Evolutionary conservation across 2,113 vertebrate genomes (phyloP).

Genomic region (Eurystomus gularis): DNA sequence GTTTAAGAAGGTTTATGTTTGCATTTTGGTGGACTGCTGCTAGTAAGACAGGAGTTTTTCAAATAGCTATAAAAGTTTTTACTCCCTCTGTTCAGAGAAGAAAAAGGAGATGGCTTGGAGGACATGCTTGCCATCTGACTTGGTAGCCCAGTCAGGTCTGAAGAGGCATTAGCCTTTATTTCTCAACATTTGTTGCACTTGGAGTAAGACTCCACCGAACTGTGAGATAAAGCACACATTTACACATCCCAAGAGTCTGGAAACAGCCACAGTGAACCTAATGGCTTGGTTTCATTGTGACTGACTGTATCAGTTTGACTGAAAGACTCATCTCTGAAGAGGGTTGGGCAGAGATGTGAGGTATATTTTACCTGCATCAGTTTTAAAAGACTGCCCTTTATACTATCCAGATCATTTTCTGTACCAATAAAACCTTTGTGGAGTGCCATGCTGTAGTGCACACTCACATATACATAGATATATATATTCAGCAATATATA

Average conservation of each 20-base stretch:
- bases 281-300: neutral
- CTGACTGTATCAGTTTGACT: neutral
- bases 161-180: neutral
- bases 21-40: neutral
- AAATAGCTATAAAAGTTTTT: neutral
- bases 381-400: neutral
- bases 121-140: neutral
- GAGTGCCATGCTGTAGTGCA: neutral
- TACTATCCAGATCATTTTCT: neutral
- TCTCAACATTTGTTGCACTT: neutral
- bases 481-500: neutral
- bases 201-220: neutral
- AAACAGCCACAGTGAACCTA: neutral
- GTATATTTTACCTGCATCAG: neutral
- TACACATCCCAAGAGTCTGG: neutral
- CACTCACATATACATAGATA: rapidly evolving
- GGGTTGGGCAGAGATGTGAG: neutral
- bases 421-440: neutral
- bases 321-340: neutral
- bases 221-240: neutral
- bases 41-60: neutral
- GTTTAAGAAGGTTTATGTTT: neutral
- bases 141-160: neutral
- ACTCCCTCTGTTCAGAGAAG: neutral
- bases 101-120: neutral